phyloP scores from a whole-genome alignment of 2,888 invertebrate genomes.

The Theristus sp. region DNA sequence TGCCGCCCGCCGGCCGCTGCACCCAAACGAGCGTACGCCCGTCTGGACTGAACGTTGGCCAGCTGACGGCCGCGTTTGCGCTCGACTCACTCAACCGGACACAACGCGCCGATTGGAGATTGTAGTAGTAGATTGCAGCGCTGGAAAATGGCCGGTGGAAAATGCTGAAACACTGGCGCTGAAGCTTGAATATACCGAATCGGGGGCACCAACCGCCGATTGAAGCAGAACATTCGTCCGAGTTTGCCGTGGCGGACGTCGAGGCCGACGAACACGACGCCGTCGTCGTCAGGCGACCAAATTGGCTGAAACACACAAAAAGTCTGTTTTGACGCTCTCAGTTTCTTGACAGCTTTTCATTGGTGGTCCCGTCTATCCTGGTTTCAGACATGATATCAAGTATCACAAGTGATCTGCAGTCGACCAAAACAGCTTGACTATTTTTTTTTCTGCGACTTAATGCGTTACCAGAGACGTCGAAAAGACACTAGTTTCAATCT shows the following conservation, averaged over 20 bases:
- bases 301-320: conserved; percentile 1
- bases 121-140: not conserved
- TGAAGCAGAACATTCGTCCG: conserved; percentile 5
- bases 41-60: not conserved
- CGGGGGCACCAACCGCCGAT: not conserved
- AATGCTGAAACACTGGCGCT: too few relatives aligned
- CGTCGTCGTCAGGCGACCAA: conserved; percentile 7
- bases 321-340: not conserved
- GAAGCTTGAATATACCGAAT: too few relatives aligned
- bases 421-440: too few relatives aligned
- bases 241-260: not conserved
- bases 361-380: too few relatives aligned
- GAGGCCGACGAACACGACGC: conserved; percentile 7
- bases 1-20: not conserved
- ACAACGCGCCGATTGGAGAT: not conserved
- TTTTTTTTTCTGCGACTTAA: too few relatives aligned
- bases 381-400: too few relatives aligned
- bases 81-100: not conserved
- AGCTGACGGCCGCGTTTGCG: not conserved
- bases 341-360: too few relatives aligned
- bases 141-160: not conserved
- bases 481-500: too few relatives aligned
- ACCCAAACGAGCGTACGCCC: not conserved
- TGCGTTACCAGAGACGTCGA: too few relatives aligned
- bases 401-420: too few relatives aligned